phyloP scores from a whole-genome alignment of 2,888 invertebrate species.

The Mesorhabditis sp. region DNA sequence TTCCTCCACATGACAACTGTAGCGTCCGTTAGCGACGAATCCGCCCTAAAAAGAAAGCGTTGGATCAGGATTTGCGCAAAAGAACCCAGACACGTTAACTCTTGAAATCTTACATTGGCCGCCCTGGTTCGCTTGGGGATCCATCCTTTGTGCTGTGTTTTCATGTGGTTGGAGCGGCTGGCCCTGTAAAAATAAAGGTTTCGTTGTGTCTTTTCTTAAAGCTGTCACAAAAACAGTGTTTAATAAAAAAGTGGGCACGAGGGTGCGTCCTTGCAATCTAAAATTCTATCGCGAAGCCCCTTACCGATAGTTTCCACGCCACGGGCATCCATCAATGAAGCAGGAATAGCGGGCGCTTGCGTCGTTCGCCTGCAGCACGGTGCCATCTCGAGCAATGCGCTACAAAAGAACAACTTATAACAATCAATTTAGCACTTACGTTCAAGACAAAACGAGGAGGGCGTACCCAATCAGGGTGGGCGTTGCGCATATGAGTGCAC shows the following conservation, averaged over 20 bases:
- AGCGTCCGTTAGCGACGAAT: constrained; percentile 26
- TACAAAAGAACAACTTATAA: not conserved
- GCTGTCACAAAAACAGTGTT: no score
- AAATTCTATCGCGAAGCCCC: not conserved
- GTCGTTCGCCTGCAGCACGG: constrained; percentile 6
- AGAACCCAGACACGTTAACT: not conserved
- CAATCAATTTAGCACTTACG: not conserved
- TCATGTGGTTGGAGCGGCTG: constrained; percentile 27
- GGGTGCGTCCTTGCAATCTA: not conserved
- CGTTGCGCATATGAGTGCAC: constrained; percentile 13
- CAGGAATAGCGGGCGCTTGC: constrained; percentile 15
- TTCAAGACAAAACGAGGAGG: constrained; percentile 2
- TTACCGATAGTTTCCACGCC: constrained; percentile 13
- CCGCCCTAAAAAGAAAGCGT: constrained; percentile 18
- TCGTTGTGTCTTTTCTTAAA: no score
- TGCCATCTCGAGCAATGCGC: constrained; percentile 1
- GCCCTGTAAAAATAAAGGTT: constrained; percentile 13
- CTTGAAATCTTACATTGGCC: constrained; percentile 8
- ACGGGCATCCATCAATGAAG: constrained; percentile 9
- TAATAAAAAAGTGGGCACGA: not conserved
- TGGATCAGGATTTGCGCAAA: not conserved
- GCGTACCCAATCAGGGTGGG: constrained; percentile 9
- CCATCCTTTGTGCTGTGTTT: constrained; percentile 23
- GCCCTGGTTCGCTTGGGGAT: constrained; percentile 17
- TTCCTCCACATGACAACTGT: constrained; percentile 29